phyloP scores from a whole-genome alignment of 2,113 vertebrate genomes.

The Mohoua ochrocephala region DNA sequence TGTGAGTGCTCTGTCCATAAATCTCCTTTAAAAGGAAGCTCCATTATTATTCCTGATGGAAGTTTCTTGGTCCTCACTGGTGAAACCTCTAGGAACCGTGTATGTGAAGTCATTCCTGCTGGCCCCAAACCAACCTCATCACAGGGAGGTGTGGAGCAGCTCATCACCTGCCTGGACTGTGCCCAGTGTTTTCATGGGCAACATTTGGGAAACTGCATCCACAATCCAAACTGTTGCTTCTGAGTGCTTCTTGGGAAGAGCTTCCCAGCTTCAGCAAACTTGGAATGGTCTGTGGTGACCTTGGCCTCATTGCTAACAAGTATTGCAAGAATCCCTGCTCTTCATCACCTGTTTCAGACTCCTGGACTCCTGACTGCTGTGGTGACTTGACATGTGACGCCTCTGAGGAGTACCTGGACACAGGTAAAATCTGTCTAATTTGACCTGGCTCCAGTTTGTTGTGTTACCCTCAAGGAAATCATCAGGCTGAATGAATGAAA shows the following conservation, averaged over 20 bases:
- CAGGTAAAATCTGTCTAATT: neutral
- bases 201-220: neutral
- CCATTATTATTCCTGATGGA: neutral
- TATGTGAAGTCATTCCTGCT: neutral
- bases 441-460: neutral
- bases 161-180: neutral
- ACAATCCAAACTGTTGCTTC: neutral
- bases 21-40: neutral
- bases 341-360: neutral
- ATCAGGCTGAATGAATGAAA: neutral
- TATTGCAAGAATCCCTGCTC: neutral
- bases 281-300: neutral
- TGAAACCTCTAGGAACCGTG: neutral
- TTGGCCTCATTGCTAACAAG: neutral
- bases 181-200: neutral
- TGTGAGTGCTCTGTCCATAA: neutral
- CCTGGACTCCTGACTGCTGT: neutral
- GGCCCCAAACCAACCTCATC: neutral
- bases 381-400: neutral
- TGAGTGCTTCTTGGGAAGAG: neutral
- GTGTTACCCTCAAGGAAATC: neutral
- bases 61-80: neutral
- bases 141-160: neutral
- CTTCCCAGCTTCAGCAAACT: neutral
- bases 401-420: neutral